phyloP scores from a whole-genome alignment of 2,113 vertebrate genomes.

The Emydura subglobosa region DNA sequence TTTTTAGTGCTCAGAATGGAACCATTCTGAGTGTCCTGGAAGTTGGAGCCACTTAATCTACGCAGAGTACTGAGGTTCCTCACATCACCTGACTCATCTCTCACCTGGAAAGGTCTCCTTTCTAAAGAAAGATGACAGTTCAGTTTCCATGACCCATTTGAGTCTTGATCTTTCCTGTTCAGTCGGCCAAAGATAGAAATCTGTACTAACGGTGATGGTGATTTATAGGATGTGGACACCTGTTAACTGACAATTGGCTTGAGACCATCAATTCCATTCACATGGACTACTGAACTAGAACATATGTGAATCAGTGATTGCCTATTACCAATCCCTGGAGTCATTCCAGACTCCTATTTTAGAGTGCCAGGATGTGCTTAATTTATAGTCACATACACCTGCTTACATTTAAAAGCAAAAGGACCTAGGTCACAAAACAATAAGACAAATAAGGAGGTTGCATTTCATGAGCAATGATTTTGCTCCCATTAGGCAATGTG shows the following conservation, averaged over 20 bases:
- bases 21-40: neutral
- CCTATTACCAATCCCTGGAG: neutral
- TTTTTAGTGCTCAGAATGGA: neutral
- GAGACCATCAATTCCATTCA: neutral
- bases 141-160: neutral
- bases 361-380: neutral
- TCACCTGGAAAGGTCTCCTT: neutral
- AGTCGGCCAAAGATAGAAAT: neutral
- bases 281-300: neutral
- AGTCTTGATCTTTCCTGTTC: neutral
- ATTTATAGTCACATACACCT: neutral
- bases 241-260: accelerated
- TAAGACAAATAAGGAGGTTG: neutral
- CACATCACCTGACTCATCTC: accelerated
- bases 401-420: neutral
- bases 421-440: neutral
- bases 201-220: accelerated
- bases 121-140: accelerated
- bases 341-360: neutral
- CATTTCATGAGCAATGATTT: neutral
- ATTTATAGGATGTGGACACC: accelerated
- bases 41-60: neutral
- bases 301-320: neutral
- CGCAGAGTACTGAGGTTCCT: neutral
- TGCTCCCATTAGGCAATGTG: neutral